Percentiles rank a stretch among this genome's conserved stretches.
phyloP scores from a whole-genome alignment of 1,140 invertebrate species.

The Tetragnatha versicolor region DNA sequence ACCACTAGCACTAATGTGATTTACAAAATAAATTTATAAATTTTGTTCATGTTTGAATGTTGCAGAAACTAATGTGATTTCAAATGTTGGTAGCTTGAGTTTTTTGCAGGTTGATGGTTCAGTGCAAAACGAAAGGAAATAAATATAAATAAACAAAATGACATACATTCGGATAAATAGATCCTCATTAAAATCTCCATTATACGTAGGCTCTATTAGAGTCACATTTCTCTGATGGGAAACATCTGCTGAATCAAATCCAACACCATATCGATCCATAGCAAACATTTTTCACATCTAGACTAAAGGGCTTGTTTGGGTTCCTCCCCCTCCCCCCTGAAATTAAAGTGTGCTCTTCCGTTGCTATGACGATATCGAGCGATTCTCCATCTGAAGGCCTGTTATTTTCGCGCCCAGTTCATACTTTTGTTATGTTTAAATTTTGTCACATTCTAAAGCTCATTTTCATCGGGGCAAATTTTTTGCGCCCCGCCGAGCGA shows the following conservation, averaged over 20 bases:
- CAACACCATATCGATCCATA: constrained; percentile 39
- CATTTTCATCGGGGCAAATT: too few species aligned
- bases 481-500: neutral
- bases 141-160: constrained; percentile 14
- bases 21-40: too few species aligned
- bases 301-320: constrained; percentile 45
- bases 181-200: constrained; percentile 16
- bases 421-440: constrained; percentile 46
- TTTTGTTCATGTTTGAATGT: too few species aligned
- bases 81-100: neutral
- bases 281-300: constrained; percentile 54
- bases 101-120: neutral
- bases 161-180: constrained; percentile 34
- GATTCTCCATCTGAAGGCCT: constrained; percentile 46
- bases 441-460: constrained; percentile 42
- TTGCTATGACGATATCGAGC: constrained; percentile 51
- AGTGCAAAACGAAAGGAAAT: neutral
- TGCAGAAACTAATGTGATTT: too few species aligned
- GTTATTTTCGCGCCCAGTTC: constrained; percentile 43
- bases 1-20: too few species aligned
- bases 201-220: constrained; percentile 17
- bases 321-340: constrained; percentile 20
- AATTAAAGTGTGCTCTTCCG: constrained; percentile 51
- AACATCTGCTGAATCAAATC: constrained; percentile 46
- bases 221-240: constrained; percentile 34